A percentile compares a stretch with the other conserved stretches of the same genome.
Evolutionary conservation across 2,888 invertebrate species (phyloP).

Genomic region (Leucophenga montana): DNA sequence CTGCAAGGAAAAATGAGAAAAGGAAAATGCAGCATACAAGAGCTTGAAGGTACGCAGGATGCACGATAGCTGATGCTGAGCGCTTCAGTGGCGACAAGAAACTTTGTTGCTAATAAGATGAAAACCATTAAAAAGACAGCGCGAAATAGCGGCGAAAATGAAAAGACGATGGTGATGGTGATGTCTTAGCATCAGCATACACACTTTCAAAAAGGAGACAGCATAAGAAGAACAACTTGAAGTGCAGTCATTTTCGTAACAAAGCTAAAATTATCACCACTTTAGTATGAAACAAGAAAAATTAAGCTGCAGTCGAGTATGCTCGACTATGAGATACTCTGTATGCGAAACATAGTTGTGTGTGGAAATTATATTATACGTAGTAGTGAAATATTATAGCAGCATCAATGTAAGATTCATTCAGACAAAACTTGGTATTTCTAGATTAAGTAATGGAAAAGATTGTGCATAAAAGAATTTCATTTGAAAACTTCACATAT

Average conservation of each 20-base stretch:
- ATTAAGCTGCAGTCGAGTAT: constrained; percentile 33
- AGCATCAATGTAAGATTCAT: no score
- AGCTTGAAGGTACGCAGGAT: no score
- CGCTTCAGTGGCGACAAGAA: constrained; percentile 57
- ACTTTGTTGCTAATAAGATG: constrained; percentile 69
- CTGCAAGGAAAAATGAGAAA: not conserved
- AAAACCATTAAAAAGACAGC: constrained; percentile 60
- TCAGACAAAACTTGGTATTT: no score
- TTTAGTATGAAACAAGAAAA: constrained; percentile 57
- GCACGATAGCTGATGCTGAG: no score
- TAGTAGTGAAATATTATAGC: no score
- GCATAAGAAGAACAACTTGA: constrained; percentile 38
- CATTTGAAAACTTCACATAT: no score
- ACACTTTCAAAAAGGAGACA: not conserved
- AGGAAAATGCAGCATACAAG: not conserved
- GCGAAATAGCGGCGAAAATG: constrained; percentile 38
- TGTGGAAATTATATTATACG: no score
- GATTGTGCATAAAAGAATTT: no score
- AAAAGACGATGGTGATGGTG: not conserved
- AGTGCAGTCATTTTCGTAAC: constrained; percentile 68
- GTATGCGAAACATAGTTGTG: no score
- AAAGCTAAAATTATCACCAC: constrained; percentile 69
- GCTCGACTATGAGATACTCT: constrained; percentile 25
- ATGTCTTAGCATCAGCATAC: not conserved
- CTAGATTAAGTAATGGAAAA: no score